A percentile compares a stretch with the other conserved stretches of the same genome.
phyloP scores from a whole-genome alignment of 2,797 vertebrate species.

The Paedocypris micromegethes region DNA sequence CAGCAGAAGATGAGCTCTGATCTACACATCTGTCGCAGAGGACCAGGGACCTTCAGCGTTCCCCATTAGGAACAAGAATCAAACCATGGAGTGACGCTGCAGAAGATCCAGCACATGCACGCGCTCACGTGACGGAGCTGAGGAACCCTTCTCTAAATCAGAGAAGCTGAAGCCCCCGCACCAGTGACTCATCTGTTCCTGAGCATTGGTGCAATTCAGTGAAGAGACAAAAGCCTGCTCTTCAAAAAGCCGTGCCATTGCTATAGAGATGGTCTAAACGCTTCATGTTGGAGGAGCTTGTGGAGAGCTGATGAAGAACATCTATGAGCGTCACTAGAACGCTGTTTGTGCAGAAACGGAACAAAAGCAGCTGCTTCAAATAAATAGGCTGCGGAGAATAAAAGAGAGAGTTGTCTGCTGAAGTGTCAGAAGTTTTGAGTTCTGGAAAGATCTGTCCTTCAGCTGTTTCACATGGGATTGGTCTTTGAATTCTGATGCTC shows the following conservation, averaged over 20 bases:
- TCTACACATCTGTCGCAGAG: constrained; percentile 13
- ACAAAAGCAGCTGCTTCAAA: neutral
- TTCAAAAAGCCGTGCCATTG: constrained; percentile 8
- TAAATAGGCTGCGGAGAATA: neutral
- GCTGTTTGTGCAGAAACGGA: neutral
- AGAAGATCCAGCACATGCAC: too few relatives aligned
- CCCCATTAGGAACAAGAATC: too few relatives aligned
- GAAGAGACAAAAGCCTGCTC: constrained; percentile 8
- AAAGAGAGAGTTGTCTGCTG: neutral
- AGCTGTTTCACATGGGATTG: neutral
- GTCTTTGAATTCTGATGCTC: neutral
- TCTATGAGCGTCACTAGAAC: constrained; percentile 18
- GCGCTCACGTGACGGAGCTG: too few relatives aligned
- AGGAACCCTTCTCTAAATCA: constrained; percentile 7
- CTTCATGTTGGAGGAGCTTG: neutral
- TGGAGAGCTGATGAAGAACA: constrained; percentile 7
- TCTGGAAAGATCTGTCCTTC: neutral
- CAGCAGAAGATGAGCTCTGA: neutral
- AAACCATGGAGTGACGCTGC: too few relatives aligned
- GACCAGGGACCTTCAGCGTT: too few relatives aligned
- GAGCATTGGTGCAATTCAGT: constrained; percentile 20
- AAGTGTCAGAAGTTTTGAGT: neutral
- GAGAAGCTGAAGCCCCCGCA: neutral
- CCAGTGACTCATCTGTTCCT: constrained; percentile 34
- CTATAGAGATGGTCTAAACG: neutral